A percentile compares a stretch with the other conserved stretches of the same genome.
These are phyloP conservation scores for Eptesicus fuscus DNA, from an alignment of 2,113 vertebrate genomes.

Conservation along the genomic window DNA sequence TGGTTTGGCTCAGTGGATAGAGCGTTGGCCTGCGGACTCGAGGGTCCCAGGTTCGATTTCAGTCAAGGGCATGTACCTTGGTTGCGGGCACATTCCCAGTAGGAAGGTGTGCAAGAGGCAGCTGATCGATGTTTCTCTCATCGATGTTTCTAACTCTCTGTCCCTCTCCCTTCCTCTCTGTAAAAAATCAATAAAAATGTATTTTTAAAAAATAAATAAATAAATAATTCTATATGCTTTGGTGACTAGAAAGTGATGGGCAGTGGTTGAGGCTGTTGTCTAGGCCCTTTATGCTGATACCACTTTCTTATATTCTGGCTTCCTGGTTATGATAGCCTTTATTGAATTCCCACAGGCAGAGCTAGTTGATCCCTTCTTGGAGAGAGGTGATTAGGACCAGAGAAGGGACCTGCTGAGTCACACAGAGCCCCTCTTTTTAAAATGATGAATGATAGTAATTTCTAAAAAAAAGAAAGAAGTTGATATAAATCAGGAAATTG, in stretches of 20 bases:
- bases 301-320: neutral
- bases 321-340: neutral
- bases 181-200: too few relatives aligned
- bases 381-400: neutral
- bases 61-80: too few relatives aligned
- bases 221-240: neutral
- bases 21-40: too few relatives aligned
- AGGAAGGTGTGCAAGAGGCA: too few relatives aligned
- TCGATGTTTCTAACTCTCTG: too few relatives aligned
- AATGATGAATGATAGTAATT: neutral
- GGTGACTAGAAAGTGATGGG: neutral
- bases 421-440: neutral
- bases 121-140: too few relatives aligned
- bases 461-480: neutral
- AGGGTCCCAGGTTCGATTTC: too few relatives aligned
- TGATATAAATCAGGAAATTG: neutral
- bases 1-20: too few relatives aligned
- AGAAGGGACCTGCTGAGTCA: neutral
- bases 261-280: neutral
- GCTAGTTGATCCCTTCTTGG: neutral
- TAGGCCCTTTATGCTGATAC: rapidly evolving
- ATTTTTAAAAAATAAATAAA: too few relatives aligned
- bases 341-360: neutral
- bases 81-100: too few relatives aligned
- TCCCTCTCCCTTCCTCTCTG: too few relatives aligned